Evolutionary conservation across 2,888 invertebrate genomes (phyloP).

Genomic region (Creontiades dilutus): DNA sequence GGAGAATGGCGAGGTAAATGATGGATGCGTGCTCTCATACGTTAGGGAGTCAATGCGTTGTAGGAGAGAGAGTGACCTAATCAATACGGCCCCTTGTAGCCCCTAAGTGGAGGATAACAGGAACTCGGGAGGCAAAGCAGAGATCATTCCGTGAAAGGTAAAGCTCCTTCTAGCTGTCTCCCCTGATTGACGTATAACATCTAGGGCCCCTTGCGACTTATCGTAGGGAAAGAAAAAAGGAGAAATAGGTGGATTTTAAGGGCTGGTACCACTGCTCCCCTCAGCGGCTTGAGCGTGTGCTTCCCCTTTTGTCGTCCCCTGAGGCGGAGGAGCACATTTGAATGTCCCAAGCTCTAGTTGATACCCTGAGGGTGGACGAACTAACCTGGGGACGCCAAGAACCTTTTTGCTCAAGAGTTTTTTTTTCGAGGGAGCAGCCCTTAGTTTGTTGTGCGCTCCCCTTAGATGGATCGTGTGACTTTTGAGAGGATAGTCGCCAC

Average conservation of each 20-base stretch:
- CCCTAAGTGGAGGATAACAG: conserved; percentile 47
- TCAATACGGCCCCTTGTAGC: conserved; percentile 32
- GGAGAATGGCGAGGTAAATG: not conserved
- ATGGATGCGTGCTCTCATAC: not conserved
- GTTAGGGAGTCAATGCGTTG: not conserved
- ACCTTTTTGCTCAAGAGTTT: conserved; percentile 43
- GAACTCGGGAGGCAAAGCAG: not conserved
- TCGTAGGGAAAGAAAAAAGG: not conserved
- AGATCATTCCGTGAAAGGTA: conserved; percentile 47
- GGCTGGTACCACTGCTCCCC: not conserved
- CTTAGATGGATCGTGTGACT: conserved; percentile 53
- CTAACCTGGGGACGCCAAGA: not conserved
- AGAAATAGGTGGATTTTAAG: not conserved
- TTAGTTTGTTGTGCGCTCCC: conserved; percentile 33
- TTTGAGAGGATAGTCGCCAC: conserved; percentile 47
- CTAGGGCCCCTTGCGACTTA: not conserved
- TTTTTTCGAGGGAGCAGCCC: not conserved
- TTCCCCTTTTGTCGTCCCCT: conserved; percentile 38
- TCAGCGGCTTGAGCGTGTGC: not conserved
- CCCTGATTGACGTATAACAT: conserved; percentile 47
- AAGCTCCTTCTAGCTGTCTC: conserved; percentile 37
- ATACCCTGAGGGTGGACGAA: conserved; percentile 29
- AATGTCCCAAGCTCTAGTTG: conserved; percentile 36
- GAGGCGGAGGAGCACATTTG: conserved; percentile 56
- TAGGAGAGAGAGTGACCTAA: conserved; percentile 25